Base-by-base conservation (phyloP, 2,888 invertebrate genomes). In the Hypolimnas misippus region DNA sequence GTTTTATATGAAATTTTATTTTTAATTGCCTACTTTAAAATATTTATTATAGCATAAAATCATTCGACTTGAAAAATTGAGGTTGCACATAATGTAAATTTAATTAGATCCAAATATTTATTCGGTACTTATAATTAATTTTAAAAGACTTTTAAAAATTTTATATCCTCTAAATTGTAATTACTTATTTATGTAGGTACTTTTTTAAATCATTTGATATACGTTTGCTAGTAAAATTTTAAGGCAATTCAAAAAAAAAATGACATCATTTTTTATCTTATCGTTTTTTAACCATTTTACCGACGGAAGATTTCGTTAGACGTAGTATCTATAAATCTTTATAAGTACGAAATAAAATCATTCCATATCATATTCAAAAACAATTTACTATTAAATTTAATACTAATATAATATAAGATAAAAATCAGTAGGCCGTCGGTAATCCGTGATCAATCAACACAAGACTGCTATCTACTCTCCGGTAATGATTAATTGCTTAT, bases 401-500 rank as follows among this genome's bases (percentile, higher is more conserved):
- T 46, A 46, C 10, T 46, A 46, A 46, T 46, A 44, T 44, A 19
- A 21, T 25, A 19, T n/a, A 49, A 49, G 25, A 49, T 25, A 14
- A 49, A 52, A 66, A 25, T 38, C 55, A 58, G 55, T 63, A 63
- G 57, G 65, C 62, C 63, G 66, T 42, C 63, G 66, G 63, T 57
- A 57, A 60, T 51, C 54, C 40, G 17, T 38, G 57, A 63, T 66
- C 66, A 57, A 66, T 66, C 66, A 66, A 57, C 57, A 31, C 17
- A 42, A 46, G 42, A 57, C 40, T 38, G 64, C 57, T 49, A 61
- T 57, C 38, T 57, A 44, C 42, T 42, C 53, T 42, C 44, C 60
- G 60, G 61, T 66, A 63, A 46, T 61, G 57, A 66, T 66, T 55
- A 63, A 66, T 61, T 58, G 49, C 44, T 31, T 59, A 51, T 58